These are phyloP conservation scores for Theonella swinhoei DNA, from an alignment of 37 sponge, comb jelly and placozoan genomes.

Conservation along the genomic window DNA sequence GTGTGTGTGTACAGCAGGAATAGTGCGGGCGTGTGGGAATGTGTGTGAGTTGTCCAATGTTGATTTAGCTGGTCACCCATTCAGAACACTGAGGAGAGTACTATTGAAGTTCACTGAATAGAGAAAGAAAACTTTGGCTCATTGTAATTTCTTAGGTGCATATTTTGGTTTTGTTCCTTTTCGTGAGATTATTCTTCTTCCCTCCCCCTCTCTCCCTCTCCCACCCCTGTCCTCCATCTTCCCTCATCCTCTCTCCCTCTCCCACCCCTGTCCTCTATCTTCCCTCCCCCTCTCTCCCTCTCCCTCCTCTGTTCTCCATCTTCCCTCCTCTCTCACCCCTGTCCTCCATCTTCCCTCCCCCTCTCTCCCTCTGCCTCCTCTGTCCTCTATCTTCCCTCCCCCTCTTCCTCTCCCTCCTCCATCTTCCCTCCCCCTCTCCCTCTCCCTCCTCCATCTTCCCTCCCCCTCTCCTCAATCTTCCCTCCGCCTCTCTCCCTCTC, in stretches of 20 bases:
- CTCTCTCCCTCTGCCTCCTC: constrained; percentile 14
- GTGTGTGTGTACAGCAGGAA: not conserved
- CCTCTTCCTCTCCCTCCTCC: constrained; percentile 14
- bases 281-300: not conserved
- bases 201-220: too few species aligned
- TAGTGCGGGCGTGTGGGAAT: too few species aligned
- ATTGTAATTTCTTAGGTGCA: not conserved
- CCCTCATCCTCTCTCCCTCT: too few species aligned
- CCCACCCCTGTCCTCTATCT: too few species aligned
- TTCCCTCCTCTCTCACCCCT: not conserved
- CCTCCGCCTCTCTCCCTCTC: not conserved
- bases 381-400: constrained; percentile 3
- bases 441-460: not conserved
- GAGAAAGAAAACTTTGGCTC: not conserved
- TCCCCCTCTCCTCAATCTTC: not conserved
- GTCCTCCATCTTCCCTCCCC: not conserved
- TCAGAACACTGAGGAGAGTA: not conserved
- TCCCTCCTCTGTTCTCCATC: not conserved
- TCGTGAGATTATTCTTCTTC: too few species aligned
- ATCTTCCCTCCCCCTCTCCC: not conserved
- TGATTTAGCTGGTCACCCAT: not conserved
- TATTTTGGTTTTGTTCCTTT: not conserved
- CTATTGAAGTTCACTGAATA: not conserved
- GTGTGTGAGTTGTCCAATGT: too few species aligned
- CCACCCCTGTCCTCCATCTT: too few species aligned